Percentiles rank a stretch among this genome's conserved stretches.
These are phyloP conservation scores for Drosophila siamana DNA, from an alignment of 2,888 invertebrate genomes.

Conservation along the genomic window DNA sequence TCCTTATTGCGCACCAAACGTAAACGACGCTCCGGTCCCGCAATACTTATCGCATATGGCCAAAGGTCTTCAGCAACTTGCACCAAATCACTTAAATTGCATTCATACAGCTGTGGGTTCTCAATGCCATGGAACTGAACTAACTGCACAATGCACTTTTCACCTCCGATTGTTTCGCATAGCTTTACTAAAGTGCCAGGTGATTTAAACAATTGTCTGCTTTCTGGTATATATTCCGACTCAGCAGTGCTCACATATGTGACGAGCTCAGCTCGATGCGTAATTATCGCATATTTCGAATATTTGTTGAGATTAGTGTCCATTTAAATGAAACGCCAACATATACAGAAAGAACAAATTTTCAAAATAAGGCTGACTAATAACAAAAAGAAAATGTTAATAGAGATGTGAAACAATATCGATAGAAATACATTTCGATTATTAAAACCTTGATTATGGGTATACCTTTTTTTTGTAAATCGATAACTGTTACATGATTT, in stretches of 20 bases:
- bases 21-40: slow-evolving; percentile 86
- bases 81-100: slow-evolving; percentile 65
- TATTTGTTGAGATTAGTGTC: slow-evolving; percentile 33
- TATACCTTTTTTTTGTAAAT: not conserved
- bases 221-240: not conserved
- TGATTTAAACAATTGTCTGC: slow-evolving; percentile 4
- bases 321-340: slow-evolving; percentile 45
- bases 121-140: slow-evolving; percentile 67
- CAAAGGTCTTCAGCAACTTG: slow-evolving; percentile 84
- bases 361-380: slow-evolving; percentile 49
- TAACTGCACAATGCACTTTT: slow-evolving; percentile 72
- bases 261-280: slow-evolving; percentile 48
- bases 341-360: slow-evolving; percentile 30
- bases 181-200: slow-evolving; percentile 74
- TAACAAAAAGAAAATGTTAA: slow-evolving; percentile 44
- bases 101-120: slow-evolving; percentile 79
- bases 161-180: slow-evolving; percentile 53
- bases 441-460: not conserved
- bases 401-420: slow-evolving; percentile 23
- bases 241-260: slow-evolving; percentile 43
- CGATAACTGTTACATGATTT: not conserved
- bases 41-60: slow-evolving; percentile 86
- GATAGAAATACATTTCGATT: slow-evolving; percentile 25
- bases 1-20: slow-evolving; percentile 83
- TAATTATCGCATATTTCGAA: slow-evolving; percentile 67